Evolutionary conservation across 2,888 invertebrate species (phyloP).

Genomic region (Mythimna albipuncta): DNA sequence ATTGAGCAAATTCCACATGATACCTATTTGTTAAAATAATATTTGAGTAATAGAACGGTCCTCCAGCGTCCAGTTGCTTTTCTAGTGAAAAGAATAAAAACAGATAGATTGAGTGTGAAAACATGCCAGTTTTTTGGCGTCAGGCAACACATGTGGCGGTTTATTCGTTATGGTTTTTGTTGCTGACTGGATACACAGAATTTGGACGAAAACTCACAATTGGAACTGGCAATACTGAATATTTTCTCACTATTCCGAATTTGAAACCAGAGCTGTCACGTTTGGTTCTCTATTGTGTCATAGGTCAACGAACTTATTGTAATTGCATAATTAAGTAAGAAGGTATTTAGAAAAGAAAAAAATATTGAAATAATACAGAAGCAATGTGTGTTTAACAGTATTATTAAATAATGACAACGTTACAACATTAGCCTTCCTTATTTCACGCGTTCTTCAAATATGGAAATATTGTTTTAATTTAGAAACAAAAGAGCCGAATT

Average conservation of each 20-base stretch:
- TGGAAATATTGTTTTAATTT: conserved; percentile 42
- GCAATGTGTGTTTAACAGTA: conserved; percentile 12
- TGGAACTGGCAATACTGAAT: conserved; percentile 1
- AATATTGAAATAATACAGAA: not conserved
- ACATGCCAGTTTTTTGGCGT: conserved; percentile 52
- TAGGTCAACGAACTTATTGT: conserved; percentile 7
- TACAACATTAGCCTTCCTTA: conserved; percentile 17
- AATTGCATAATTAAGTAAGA: not conserved
- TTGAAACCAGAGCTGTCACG: conserved; percentile 5
- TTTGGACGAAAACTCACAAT: conserved; percentile 11
- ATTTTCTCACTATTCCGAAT: conserved; percentile 6
- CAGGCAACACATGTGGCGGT: conserved; percentile 53
- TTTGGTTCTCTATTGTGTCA: not conserved
- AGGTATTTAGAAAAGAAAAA: not conserved
- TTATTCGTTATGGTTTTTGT: conserved; percentile 54
- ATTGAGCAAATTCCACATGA: conserved; percentile 21
- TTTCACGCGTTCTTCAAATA: conserved; percentile 24
- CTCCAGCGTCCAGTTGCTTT: conserved; percentile 31
- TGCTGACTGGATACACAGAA: conserved; percentile 37
- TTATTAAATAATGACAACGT: conserved; percentile 16
- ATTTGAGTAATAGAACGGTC: conserved; percentile 29
- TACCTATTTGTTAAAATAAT: conserved; percentile 43
- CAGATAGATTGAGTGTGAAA: conserved; percentile 49
- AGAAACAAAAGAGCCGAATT: conserved; percentile 26
- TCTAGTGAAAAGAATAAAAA: conserved; percentile 41